A percentile compares a stretch with the other conserved stretches of the same genome.
Conservation (phyloP, 2,888 invertebrate genomes). For the Diploptera punctata region DNA sequence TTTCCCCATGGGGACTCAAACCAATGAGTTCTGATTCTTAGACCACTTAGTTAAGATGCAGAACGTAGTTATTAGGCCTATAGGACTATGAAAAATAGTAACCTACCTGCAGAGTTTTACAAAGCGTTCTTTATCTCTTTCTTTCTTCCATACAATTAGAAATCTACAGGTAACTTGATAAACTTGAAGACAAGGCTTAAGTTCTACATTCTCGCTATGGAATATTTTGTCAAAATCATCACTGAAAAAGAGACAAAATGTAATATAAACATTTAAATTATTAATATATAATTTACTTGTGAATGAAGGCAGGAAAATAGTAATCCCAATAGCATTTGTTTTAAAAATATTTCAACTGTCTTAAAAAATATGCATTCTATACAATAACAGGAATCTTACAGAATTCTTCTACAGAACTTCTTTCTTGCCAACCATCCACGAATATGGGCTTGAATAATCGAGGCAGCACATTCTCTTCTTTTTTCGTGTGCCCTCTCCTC, state of each 20-base stretch:
- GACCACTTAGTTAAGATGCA: too few species aligned
- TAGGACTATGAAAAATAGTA: too few species aligned
- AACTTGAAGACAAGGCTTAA: constrained; percentile 73
- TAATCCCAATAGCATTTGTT: too few species aligned
- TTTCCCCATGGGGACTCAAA: too few species aligned
- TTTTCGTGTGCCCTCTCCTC: constrained; percentile 89
- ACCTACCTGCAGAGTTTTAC: constrained; percentile 75
- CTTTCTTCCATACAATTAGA: constrained; percentile 67
- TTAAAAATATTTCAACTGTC: too few species aligned
- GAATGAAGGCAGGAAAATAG: too few species aligned
- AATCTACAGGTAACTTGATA: constrained; percentile 73
- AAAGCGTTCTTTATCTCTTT: constrained; percentile 75
- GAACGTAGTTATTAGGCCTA: too few species aligned
- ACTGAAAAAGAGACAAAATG: constrained; percentile 56
- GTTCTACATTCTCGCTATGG: constrained; percentile 61
- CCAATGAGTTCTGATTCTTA: too few species aligned
- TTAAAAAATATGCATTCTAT: too few species aligned
- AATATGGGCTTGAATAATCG: constrained; percentile 75
- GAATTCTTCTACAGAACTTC: constrained; percentile 66
- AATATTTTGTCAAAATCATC: constrained; percentile 78
- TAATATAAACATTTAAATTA: too few species aligned
- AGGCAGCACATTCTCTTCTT: constrained; percentile 75
- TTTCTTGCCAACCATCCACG: constrained; percentile 77
- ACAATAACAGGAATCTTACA: too few species aligned
- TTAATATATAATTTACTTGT: too few species aligned